Conservation (phyloP, 1,140 invertebrate genomes). For the Lepidostoma basale region DNA sequence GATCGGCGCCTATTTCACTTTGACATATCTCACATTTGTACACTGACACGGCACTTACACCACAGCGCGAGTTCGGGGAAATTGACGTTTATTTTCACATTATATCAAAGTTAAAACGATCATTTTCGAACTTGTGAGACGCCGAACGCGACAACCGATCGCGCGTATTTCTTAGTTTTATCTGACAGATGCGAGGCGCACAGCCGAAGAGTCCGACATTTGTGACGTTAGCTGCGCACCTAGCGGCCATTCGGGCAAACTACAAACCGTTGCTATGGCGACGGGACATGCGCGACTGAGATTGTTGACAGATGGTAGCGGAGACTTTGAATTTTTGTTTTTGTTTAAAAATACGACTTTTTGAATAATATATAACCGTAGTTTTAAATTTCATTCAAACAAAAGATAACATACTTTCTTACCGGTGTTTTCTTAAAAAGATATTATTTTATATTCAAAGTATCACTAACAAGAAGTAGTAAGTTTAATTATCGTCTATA, state of each 20-base stretch:
- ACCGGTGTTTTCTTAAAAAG: no score
- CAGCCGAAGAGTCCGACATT: constrained; percentile 28
- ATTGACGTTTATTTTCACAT: constrained; percentile 23
- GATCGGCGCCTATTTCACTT: constrained; percentile 32
- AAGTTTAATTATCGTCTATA: no score
- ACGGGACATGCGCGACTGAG: constrained; percentile 20
- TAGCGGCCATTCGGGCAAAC: constrained; percentile 8
- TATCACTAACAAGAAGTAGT: no score
- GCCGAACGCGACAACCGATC: constrained; percentile 23
- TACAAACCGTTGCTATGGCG: constrained; percentile 19
- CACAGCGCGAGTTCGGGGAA: constrained; percentile 13
- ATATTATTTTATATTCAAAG: no score
- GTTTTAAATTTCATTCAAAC: not conserved
- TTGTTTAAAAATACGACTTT: not conserved
- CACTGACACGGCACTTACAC: constrained; percentile 27
- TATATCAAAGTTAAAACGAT: constrained; percentile 22
- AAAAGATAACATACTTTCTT: not conserved
- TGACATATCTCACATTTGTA: constrained; percentile 31
- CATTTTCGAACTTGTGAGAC: constrained; percentile 4
- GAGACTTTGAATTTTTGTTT: constrained; percentile 16
- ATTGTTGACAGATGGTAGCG: constrained; percentile 21
- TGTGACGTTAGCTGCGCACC: constrained; percentile 14
- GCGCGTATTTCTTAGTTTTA: constrained; percentile 18
- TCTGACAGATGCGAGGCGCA: constrained; percentile 34
- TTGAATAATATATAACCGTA: not conserved